A percentile compares a stretch with the other conserved stretches of the same genome.
Evolutionary conservation across 1,140 invertebrate species (phyloP).

Genomic region (Brachionus manjavacas): DNA sequence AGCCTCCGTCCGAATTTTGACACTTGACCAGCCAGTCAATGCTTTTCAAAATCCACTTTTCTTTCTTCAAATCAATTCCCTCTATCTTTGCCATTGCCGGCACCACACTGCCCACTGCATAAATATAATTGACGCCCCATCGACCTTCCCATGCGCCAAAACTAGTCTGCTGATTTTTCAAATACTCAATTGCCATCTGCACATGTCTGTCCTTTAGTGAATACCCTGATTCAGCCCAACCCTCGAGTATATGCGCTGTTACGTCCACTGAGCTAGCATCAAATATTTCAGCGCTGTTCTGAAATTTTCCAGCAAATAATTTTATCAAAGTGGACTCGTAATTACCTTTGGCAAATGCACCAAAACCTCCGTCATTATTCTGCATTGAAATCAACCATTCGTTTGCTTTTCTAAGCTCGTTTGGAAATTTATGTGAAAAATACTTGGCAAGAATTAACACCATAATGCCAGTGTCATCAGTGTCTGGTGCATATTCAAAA

Average conservation of each 20-base stretch:
- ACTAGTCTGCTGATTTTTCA: constrained; percentile 28
- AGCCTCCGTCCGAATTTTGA: constrained; percentile 26
- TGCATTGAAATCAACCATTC: constrained; percentile 39
- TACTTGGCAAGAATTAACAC: constrained; percentile 33
- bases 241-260: constrained; percentile 38
- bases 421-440: background rate
- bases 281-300: constrained; percentile 38
- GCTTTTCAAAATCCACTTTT: constrained; percentile 15
- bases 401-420: constrained; percentile 2
- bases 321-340: constrained; percentile 19
- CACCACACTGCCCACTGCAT: background rate
- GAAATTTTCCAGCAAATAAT: constrained; percentile 39
- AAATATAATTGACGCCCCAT: constrained; percentile 39
- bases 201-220: constrained; percentile 12
- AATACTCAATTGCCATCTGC: constrained; percentile 21
- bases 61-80: background rate
- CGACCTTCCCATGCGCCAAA: constrained; percentile 38
- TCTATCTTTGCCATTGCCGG: background rate
- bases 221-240: constrained; percentile 34
- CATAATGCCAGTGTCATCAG: constrained; percentile 33
- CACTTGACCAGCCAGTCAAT: constrained; percentile 21
- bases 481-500: constrained; percentile 40
- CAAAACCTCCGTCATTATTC: constrained; percentile 33
- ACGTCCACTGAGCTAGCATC: constrained; percentile 39
- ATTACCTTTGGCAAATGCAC: constrained; percentile 33